These are phyloP conservation scores for Momotus momota DNA, from an alignment of 2,797 vertebrate genomes.

Conservation along the genomic window DNA sequence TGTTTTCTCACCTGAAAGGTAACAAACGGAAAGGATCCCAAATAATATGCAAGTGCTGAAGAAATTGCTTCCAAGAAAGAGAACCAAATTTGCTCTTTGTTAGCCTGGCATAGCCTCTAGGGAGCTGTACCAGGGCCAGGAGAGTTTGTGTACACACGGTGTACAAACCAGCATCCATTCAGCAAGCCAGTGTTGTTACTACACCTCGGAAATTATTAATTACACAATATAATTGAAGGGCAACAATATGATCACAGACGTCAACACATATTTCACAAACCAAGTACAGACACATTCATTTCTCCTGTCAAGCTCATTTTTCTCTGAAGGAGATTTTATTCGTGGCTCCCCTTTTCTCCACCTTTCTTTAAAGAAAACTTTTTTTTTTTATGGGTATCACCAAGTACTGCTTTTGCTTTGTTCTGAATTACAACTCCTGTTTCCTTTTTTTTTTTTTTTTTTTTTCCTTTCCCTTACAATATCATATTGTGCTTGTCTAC, in stretches of 20 bases:
- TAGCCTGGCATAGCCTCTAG: background rate
- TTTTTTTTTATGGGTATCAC: background rate
- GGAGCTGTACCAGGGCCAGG: background rate
- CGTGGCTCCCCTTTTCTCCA: background rate
- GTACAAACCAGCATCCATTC: background rate
- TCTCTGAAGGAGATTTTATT: background rate
- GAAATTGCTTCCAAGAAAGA: background rate
- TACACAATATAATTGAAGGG: conserved; percentile 26
- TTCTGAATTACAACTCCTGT: background rate
- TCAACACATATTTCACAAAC: conserved; percentile 37
- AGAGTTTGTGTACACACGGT: background rate
- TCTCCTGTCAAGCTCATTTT: background rate
- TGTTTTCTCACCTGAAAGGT: background rate
- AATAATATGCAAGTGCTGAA: background rate
- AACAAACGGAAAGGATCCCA: background rate
- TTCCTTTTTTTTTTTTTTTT: background rate
- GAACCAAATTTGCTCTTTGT: conserved; percentile 7
- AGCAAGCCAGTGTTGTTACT: background rate
- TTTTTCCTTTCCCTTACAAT: background rate
- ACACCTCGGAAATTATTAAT: conserved; percentile 39
- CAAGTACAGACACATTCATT: background rate
- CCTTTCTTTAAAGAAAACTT: background rate
- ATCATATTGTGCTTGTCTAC: background rate
- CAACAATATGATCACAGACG: background rate
- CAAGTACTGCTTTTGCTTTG: background rate